Evolutionary conservation across 1,140 invertebrate species (phyloP), one percentile per base, ranked within the genome.

Genomic region (Drosophila santomea): DNA sequence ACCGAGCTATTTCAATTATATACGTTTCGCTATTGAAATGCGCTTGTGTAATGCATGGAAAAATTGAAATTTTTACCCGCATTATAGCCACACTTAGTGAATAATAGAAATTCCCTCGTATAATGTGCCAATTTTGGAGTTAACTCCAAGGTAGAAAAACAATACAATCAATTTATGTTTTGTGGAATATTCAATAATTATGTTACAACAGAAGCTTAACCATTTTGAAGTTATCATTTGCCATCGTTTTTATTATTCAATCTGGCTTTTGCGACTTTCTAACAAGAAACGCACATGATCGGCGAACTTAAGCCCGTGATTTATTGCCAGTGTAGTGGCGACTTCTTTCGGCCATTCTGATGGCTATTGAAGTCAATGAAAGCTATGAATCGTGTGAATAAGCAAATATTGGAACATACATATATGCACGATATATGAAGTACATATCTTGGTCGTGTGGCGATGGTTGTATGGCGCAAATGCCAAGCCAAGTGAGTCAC

Each of bases 401-500:
- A 72, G 66, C 68, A 72, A 72, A 72, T 71, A 71, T 71, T 68
- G 44, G 50, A 67, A 63, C 62, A 77, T 58, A 63, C 54, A 56
- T 72, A 72, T 67, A 47, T 69, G 64, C 44, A 71, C 62, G 68
- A 71, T 69, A 69, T 71, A 58, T 58, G 36, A 48, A 71, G 48
- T 74, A 17, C 17, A 17, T 17, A 64, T 76, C 61, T 72, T 75
- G 73, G 83, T 79, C 63, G 74, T 80, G 66, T 76, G 75, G 78
- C 66, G 79, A 86, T 84, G 20, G 20, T 20, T 2, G 20, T 20
- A 20, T 20, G 76, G 66, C 57, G 66, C 73, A 89, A 89, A 90
- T 89, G 77, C 80, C 85, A 84, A 84, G 88, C 85, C 64, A 80
- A 80, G 68, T 89, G 84, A 89, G 84, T 89, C 84, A 89, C 84